Conservation (phyloP, 2,113 vertebrate genomes). For the Hippoglossus stenolepis region DNA sequence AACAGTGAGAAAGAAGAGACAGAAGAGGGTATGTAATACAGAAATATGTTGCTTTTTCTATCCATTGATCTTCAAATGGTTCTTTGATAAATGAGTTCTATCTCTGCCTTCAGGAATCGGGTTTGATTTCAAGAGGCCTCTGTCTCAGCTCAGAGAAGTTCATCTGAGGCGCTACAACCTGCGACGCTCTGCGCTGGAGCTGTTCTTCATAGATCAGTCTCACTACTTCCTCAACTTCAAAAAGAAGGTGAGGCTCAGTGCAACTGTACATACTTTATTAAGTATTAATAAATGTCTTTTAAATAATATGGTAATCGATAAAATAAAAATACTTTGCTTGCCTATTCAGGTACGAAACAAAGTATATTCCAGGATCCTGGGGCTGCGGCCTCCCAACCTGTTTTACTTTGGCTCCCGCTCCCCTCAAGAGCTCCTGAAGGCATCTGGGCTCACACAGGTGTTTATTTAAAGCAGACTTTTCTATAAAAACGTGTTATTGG, state of each 20-base stretch:
- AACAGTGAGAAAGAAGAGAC: constrained; percentile 94
- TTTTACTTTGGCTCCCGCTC: constrained; percentile 93
- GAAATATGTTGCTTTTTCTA: neutral
- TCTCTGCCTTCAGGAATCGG: constrained; percentile 86
- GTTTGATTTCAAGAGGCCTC: constrained; percentile 92
- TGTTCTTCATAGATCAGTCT: constrained; percentile 98
- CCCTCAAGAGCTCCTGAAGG: constrained; percentile 94
- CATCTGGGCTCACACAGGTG: constrained; percentile 96
- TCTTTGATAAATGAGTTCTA: constrained; percentile 4
- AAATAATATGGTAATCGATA: neutral
- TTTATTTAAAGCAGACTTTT: constrained; percentile 1
- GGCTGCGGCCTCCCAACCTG: constrained; percentile 88
- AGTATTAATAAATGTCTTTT: neutral
- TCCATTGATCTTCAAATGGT: neutral
- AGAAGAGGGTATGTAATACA: constrained; percentile 87
- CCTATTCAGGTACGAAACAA: constrained; percentile 90
- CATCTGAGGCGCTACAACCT: constrained; percentile 97
- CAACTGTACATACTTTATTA: neutral
- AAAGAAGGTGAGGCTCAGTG: constrained; percentile 82
- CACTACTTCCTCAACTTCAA: constrained; percentile 99
- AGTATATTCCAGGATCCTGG: constrained; percentile 93
- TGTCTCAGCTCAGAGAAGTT: constrained; percentile 94
- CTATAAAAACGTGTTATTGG: neutral
- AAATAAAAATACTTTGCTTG: neutral
- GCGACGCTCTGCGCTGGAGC: constrained; percentile 93